Evolutionary conservation across 2,113 vertebrate genomes (phyloP).

Genomic region (Irena cyanogastra): DNA sequence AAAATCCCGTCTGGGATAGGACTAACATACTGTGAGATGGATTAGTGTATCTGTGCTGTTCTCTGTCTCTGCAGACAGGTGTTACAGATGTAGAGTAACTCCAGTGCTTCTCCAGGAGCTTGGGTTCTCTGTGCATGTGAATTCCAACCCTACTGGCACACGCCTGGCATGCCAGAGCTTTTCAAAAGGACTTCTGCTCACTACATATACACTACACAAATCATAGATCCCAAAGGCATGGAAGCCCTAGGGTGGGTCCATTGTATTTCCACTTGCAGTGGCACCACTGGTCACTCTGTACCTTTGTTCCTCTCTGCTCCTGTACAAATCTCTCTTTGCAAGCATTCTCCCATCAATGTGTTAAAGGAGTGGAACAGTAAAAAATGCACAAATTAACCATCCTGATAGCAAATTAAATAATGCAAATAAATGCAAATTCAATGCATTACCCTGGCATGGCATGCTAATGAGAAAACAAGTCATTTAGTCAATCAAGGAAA

Average conservation of each 20-base stretch:
- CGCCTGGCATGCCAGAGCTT: background rate
- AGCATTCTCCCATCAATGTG: background rate
- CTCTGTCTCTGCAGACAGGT: background rate
- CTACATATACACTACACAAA: background rate
- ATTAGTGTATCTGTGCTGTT: background rate
- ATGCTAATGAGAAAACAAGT: constrained; percentile 51
- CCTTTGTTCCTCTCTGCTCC: background rate
- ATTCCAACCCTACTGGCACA: background rate
- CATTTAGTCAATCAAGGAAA: constrained; percentile 59
- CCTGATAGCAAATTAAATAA: constrained; percentile 43
- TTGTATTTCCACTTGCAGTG: background rate
- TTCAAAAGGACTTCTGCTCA: background rate
- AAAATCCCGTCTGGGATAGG: background rate
- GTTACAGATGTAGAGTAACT: too few relatives aligned
- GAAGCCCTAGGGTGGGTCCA: background rate
- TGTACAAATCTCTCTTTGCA: background rate
- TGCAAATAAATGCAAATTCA: constrained; percentile 61
- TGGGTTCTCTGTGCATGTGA: background rate
- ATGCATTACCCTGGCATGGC: constrained; percentile 15
- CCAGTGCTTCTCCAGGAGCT: background rate
- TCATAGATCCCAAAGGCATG: background rate
- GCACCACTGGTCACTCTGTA: background rate
- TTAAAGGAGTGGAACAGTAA: constrained; percentile 25
- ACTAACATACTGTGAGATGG: accelerated
- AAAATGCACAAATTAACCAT: constrained; percentile 39